Evolutionary conservation across 2,888 invertebrate species (phyloP), one percentile per base, ranked within the genome.

Genomic region (Hermodice carunculata): DNA sequence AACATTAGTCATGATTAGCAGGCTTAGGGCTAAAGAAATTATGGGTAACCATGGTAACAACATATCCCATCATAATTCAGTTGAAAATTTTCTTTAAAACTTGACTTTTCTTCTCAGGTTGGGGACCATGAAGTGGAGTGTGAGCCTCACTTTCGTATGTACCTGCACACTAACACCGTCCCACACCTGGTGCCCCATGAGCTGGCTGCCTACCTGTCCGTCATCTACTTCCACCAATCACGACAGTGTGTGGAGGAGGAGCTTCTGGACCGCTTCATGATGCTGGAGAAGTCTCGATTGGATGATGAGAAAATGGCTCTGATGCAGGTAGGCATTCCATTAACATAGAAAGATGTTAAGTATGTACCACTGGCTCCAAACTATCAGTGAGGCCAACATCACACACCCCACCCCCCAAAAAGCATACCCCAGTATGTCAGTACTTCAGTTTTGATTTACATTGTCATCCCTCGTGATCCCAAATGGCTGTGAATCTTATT

Each of bases 101-200:
- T 29, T 51, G 40, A 24, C 6, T 58, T 19, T 11, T 19, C n/a
- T n/a, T n/a, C n/a, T n/a, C 31, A 84, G 82, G 81, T 84, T 52
- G 83, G 83, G 31, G 84, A 84, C 61, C 84, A 85, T 69, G 85
- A 86, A 64, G 84, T 86, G n/a, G 86, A 86, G 69, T 85, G 85
- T 75, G 82, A 83, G 62, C 85, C 85, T 0, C 69, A 73, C 32
- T 86, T 86, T 75, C 78, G 86, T 24, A 69, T 86, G 66, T 86
- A 76, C 72, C 76, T 86, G 11, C 86, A 86, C 76, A 84, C 85
- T 1, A 81, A 82, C 3, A 73, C 75, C 17, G 81, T 81, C 70
- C 80, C 84, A 2, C 79, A 83, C 70, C 67, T 68, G 56, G 77
- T 85, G 24, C 84, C 85, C 14, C 76, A 76, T 22, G 75, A 77